Conservation (phyloP, 2,888 invertebrate species). For the Agrotis ipsilon region DNA sequence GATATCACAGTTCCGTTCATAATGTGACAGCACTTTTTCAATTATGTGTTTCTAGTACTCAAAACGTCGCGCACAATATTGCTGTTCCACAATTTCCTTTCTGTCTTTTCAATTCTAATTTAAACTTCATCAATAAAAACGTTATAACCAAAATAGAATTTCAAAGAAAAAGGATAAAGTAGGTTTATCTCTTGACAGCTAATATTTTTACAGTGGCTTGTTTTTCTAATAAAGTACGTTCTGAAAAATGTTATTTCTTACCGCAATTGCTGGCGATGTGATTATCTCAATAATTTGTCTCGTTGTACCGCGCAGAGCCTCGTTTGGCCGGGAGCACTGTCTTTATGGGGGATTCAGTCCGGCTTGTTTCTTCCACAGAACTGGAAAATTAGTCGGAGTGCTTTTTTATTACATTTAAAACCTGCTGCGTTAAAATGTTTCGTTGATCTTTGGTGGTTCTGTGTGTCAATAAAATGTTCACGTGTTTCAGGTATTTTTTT, state of each 20-base stretch:
- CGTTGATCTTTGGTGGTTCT: constrained; percentile 64
- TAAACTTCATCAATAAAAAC: constrained; percentile 33
- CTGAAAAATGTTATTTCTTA: constrained; percentile 72
- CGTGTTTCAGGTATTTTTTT: not conserved
- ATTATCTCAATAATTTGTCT: constrained; percentile 77
- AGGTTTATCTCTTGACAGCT: constrained; percentile 62
- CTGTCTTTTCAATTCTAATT: constrained; percentile 34
- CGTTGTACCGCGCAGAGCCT: constrained; percentile 60
- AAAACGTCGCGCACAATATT: constrained; percentile 4
- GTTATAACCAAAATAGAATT: constrained; percentile 38
- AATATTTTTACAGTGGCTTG: constrained; percentile 64
- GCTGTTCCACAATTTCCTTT: not conserved
- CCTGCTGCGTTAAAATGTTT: constrained; percentile 75
- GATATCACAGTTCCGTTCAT: constrained; percentile 7
- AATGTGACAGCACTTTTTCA: constrained; percentile 17
- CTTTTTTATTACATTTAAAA: constrained; percentile 84
- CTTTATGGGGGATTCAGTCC: constrained; percentile 72
- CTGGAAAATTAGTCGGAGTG: constrained; percentile 84
- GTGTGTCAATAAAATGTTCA: constrained; percentile 10
- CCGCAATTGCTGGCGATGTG: constrained; percentile 70
- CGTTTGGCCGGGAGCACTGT: constrained; percentile 66
- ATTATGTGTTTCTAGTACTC: constrained; percentile 7
- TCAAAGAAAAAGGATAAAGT: constrained; percentile 38
- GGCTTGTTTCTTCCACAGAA: constrained; percentile 68
- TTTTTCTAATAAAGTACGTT: constrained; percentile 61